Conservation (phyloP, 2,888 invertebrate species). For the Drosophila subquinaria region DNA sequence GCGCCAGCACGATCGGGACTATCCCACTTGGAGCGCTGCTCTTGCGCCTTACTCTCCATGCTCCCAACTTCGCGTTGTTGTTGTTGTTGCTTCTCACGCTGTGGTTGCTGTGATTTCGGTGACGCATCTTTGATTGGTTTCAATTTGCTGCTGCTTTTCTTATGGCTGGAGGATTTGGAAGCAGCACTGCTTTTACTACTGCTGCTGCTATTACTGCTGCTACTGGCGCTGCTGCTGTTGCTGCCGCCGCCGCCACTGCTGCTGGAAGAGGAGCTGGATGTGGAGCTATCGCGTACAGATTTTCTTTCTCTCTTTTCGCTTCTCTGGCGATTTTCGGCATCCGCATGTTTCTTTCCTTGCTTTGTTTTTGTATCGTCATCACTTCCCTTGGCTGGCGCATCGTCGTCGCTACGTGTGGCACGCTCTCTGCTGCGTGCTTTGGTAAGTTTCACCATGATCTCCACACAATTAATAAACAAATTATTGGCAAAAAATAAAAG, state of each 20-base stretch:
- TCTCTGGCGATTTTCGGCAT: conserved; percentile 24
- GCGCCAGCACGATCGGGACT: conserved; percentile 64
- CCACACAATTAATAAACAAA: neutral
- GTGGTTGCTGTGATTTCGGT: neutral
- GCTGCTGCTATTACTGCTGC: conserved; percentile 12
- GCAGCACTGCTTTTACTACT: conserved; percentile 35
- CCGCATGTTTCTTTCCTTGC: conserved; percentile 19
- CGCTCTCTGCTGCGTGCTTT: conserved; percentile 30
- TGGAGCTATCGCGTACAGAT: conserved; percentile 32
- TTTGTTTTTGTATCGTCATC: conserved; percentile 36
- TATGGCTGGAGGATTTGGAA: conserved; percentile 37
- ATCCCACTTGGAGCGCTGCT: conserved; percentile 81
- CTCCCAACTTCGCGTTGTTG: conserved; percentile 16
- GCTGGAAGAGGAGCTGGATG: conserved; percentile 45
- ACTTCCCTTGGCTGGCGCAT: neutral
- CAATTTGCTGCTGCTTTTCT: conserved; percentile 23
- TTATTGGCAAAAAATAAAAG: conserved; percentile 21
- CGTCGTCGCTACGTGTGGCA: conserved; percentile 23
- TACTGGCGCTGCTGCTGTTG: conserved; percentile 18
- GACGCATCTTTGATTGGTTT: conserved; percentile 10
- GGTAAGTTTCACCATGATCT: conserved; percentile 37
- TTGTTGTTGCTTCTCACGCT: conserved; percentile 13
- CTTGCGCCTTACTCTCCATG: conserved; percentile 44
- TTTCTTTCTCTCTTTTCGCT: conserved; percentile 25
- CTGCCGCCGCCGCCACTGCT: conserved; percentile 27